Conservation (phyloP, 2,797 vertebrate genomes). For the Takifugu rubripes region DNA sequence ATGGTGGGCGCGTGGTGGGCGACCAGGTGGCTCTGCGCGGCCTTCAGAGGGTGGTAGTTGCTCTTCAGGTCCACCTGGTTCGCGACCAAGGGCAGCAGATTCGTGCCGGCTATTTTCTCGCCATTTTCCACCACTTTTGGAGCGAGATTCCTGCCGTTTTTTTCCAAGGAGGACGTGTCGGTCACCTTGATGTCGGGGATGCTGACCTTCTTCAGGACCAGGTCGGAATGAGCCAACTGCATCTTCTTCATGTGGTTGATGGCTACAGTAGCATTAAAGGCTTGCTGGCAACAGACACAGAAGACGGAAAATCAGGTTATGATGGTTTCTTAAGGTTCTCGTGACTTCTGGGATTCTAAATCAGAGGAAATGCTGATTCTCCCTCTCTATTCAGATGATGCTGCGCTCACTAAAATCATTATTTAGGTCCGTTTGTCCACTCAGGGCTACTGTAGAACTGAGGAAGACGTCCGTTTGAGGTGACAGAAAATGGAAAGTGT, state of each 20-base stretch:
- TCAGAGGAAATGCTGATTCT: too few species aligned
- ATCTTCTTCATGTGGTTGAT: constrained; percentile 95
- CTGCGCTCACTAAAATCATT: too few species aligned
- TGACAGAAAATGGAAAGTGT: too few species aligned
- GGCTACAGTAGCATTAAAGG: constrained; percentile 86
- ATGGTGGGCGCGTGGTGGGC: constrained; percentile 56
- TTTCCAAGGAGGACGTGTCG: constrained; percentile 48
- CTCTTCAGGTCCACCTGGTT: constrained; percentile 63
- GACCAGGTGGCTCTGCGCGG: constrained; percentile 71
- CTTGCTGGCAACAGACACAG: constrained; percentile 78
- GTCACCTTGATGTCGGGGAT: constrained; percentile 69
- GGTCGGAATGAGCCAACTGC: constrained; percentile 78
- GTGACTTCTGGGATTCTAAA: too few species aligned
- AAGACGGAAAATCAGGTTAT: neutral
- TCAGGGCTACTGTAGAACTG: too few species aligned
- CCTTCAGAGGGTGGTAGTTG: constrained; percentile 61
- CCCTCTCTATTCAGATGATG: too few species aligned
- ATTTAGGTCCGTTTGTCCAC: too few species aligned
- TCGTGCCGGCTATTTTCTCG: neutral
- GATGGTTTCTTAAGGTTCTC: too few species aligned
- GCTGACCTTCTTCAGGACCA: constrained; percentile 16
- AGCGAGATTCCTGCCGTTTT: constrained; percentile 17
- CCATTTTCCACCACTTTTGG: constrained; percentile 5
- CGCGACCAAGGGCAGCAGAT: constrained; percentile 62
- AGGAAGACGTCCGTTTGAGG: too few species aligned